These are phyloP conservation scores for Circaetus cinerascens DNA, from an alignment of 2,113 vertebrate genomes.

Conservation along the genomic window DNA sequence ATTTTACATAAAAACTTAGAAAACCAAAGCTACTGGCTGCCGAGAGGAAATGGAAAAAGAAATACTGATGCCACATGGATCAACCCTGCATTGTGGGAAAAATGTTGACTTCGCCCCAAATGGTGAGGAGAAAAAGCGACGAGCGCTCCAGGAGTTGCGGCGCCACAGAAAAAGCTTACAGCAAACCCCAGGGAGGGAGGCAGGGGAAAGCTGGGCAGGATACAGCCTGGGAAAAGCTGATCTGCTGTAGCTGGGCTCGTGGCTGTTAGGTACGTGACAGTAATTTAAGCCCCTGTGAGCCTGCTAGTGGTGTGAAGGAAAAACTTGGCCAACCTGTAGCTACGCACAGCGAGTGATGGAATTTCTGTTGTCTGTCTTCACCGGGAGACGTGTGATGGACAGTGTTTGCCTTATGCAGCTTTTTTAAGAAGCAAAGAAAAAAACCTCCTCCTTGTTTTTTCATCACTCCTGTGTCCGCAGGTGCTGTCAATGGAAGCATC, in stretches of 20 bases:
- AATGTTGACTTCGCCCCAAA: not conserved
- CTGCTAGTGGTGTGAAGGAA: not conserved
- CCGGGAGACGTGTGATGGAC: rapidly evolving
- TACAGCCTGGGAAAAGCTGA: rapidly evolving
- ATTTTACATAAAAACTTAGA: not conserved
- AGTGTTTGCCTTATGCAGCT: not conserved
- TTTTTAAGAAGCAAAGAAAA: not conserved
- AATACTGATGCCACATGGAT: not conserved
- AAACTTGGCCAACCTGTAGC: not conserved
- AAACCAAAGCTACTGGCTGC: not conserved
- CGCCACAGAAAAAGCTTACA: rapidly evolving
- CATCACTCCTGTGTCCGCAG: not conserved
- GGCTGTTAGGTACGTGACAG: not conserved
- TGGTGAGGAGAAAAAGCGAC: not conserved
- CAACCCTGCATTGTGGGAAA: not conserved
- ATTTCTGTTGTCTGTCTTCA: not conserved
- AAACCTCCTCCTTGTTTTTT: not conserved
- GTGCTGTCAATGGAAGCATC: not conserved
- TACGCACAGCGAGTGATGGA: not conserved
- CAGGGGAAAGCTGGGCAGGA: not conserved
- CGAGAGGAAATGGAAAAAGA: not conserved
- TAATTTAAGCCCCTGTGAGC: not conserved
- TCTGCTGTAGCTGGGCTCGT: not conserved
- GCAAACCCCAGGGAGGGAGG: not conserved
- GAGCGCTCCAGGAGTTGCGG: not conserved